phyloP scores from a whole-genome alignment of 2,113 vertebrate genomes.

The Chaenocephalus aceratus region DNA sequence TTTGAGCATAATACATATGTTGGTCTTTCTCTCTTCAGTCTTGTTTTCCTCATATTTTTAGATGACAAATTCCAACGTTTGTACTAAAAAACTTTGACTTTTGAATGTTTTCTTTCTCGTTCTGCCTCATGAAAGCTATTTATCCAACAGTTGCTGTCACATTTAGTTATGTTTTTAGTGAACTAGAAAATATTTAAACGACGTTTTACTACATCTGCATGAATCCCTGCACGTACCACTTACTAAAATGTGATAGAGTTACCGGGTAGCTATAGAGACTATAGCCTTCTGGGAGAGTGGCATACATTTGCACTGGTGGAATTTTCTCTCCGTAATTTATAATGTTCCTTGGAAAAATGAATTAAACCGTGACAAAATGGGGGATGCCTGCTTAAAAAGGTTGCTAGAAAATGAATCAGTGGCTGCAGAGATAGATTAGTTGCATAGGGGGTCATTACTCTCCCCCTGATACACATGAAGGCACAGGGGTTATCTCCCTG shows the following conservation, averaged over 20 bases:
- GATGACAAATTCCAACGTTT: background rate
- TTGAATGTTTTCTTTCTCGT: too few relatives aligned
- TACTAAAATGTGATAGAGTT: background rate
- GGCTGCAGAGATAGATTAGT: constrained; percentile 71
- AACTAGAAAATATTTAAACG: background rate
- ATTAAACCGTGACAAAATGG: constrained; percentile 30
- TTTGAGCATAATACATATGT: background rate
- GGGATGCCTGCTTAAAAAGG: constrained; percentile 54
- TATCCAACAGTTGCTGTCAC: background rate
- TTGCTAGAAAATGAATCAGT: constrained; percentile 65
- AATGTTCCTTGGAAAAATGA: constrained; percentile 19
- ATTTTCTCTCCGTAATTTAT: constrained; percentile 16
- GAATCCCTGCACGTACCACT: background rate
- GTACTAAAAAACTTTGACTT: too few relatives aligned
- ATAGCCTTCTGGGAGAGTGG: background rate
- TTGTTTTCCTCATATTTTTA: background rate
- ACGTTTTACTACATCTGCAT: background rate
- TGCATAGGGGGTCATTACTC: constrained; percentile 72
- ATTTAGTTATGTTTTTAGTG: background rate
- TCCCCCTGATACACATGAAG: constrained; percentile 71
- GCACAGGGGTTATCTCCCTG: constrained; percentile 56
- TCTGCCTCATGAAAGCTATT: too few relatives aligned
- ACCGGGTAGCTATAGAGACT: background rate
- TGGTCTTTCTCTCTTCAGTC: background rate
- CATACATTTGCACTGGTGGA: constrained; percentile 1